These are phyloP conservation scores for Zaprionus lineosus DNA, from an alignment of 2,888 invertebrate genomes.

Conservation along the genomic window DNA sequence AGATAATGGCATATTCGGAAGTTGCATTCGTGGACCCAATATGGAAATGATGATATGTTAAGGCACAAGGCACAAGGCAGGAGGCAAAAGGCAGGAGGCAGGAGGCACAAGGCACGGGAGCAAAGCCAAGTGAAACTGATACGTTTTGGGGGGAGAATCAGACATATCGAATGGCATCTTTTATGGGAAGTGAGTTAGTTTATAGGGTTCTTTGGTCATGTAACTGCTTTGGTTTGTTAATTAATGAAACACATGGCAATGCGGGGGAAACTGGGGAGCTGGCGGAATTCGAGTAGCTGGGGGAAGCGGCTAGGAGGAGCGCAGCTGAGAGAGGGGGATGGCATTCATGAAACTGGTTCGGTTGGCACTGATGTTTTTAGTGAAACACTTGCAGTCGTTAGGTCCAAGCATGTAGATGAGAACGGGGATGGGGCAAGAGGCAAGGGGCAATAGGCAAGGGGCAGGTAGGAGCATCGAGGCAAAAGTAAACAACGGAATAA, in stretches of 20 bases:
- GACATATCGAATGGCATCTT: slow-evolving; percentile 49
- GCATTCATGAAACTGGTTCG: slow-evolving; percentile 42
- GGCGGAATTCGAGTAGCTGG: too few relatives aligned
- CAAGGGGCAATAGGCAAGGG: too few relatives aligned
- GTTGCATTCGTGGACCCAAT: too few relatives aligned
- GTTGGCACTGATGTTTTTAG: slow-evolving; percentile 30
- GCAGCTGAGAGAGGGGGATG: not conserved
- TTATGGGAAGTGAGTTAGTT: slow-evolving; percentile 42
- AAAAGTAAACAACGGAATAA: slow-evolving; percentile 36
- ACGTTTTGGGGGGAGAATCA: slow-evolving; percentile 35
- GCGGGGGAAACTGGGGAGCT: not conserved
- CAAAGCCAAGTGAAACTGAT: not conserved
- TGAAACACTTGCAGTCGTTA: slow-evolving; percentile 45
- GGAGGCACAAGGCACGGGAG: too few relatives aligned
- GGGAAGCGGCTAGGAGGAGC: not conserved
- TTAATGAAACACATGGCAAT: slow-evolving; percentile 47
- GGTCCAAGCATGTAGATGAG: slow-evolving; percentile 34
- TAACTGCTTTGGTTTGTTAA: slow-evolving; percentile 43
- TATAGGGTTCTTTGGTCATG: slow-evolving; percentile 6
- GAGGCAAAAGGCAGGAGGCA: too few relatives aligned
- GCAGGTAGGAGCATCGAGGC: too few relatives aligned
- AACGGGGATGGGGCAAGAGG: too few relatives aligned
- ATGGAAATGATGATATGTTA: too few relatives aligned
- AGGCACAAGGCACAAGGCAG: too few relatives aligned
- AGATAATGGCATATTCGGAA: too few relatives aligned